Evolutionary conservation across 2,113 vertebrate genomes (phyloP).

Genomic region (Lycocorax pyrrhopterus): DNA sequence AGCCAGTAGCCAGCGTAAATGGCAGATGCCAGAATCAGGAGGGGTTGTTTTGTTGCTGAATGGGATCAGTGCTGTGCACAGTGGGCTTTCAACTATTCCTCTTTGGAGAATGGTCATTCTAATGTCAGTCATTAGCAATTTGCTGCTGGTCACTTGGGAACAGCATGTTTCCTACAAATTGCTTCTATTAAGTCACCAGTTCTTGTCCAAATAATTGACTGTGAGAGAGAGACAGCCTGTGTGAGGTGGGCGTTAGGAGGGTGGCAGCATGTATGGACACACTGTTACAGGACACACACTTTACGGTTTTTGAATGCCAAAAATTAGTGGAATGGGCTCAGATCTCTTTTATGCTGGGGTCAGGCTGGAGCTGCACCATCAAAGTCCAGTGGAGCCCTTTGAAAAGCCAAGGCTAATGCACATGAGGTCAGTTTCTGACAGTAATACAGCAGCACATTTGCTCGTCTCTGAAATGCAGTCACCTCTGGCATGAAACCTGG

Average conservation of each 20-base stretch:
- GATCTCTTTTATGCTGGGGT: neutral
- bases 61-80: neutral
- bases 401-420: neutral
- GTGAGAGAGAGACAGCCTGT: neutral
- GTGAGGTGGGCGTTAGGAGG: neutral
- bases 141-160: slow-evolving; percentile 46
- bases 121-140: slow-evolving; percentile 43
- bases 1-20: neutral
- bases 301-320: neutral
- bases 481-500: slow-evolving; percentile 38
- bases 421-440: slow-evolving; percentile 35
- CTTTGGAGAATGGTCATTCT: neutral
- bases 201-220: slow-evolving; percentile 45
- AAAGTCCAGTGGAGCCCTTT: neutral
- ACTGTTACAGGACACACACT: neutral
- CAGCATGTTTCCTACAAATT: slow-evolving; percentile 39
- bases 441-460: neutral
- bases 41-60: slow-evolving; percentile 18
- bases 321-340: neutral
- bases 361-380: neutral
- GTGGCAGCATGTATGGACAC: neutral
- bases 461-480: slow-evolving; percentile 23
- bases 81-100: neutral
- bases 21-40: neutral
- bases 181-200: slow-evolving; percentile 43